These are phyloP conservation scores for Orchestes rusci DNA, from an alignment of 2,888 invertebrate genomes.

Conservation along the genomic window DNA sequence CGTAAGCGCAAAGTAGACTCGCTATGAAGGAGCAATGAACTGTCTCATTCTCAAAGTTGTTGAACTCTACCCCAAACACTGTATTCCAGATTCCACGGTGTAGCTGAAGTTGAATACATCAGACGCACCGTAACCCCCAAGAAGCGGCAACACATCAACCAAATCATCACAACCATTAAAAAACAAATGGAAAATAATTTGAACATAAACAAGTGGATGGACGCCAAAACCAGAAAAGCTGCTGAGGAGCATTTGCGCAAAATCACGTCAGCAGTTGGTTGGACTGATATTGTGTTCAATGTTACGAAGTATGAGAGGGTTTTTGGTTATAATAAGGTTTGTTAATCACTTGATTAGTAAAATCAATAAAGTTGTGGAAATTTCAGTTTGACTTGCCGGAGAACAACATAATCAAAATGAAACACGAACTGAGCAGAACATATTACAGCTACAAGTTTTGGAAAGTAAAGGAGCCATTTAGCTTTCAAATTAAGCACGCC, in stretches of 20 bases:
- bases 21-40: too few species aligned
- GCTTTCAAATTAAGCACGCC: background rate
- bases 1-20: too few species aligned
- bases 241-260: conserved; percentile 24
- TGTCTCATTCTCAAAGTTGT: too few species aligned
- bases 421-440: conserved; percentile 17
- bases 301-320: conserved; percentile 28
- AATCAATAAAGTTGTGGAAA: background rate
- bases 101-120: conserved; percentile 33
- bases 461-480: conserved; percentile 13
- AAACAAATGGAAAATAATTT: conserved; percentile 25
- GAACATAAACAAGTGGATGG: conserved; percentile 29
- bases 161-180: conserved; percentile 30
- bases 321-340: conserved; percentile 29
- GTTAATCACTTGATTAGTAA: background rate
- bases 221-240: conserved; percentile 24
- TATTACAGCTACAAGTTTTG: conserved; percentile 24
- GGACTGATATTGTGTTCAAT: conserved; percentile 29
- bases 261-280: conserved; percentile 30
- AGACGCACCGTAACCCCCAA: conserved; percentile 27
- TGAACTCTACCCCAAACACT: too few species aligned
- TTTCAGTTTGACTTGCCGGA: conserved; percentile 18
- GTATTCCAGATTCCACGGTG: conserved; percentile 33
- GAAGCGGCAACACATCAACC: conserved; percentile 26
- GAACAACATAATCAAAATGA: conserved; percentile 29